Percentiles rank a stretch among this genome's conserved stretches.
Conservation (phyloP, 2,888 invertebrate species). For the Tiliacea aurago region DNA sequence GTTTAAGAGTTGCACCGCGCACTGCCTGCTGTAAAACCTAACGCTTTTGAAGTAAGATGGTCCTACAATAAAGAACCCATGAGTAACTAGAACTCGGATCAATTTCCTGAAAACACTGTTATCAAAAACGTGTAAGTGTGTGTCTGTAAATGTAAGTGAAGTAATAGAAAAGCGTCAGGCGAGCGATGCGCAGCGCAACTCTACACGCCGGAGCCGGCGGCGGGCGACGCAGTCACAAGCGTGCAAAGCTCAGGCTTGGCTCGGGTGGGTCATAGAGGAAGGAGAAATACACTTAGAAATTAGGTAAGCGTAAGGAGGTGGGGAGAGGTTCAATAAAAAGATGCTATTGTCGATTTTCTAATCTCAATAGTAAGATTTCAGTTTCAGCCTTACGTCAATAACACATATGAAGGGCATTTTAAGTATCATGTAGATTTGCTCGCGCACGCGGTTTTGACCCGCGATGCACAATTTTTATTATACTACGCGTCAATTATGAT, state of each 20-base stretch:
- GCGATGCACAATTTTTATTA: too few relatives aligned
- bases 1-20: constrained; percentile 60
- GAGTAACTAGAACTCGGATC: not conserved
- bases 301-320: constrained; percentile 7
- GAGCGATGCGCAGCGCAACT: constrained; percentile 64
- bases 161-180: constrained; percentile 59
- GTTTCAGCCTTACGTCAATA: too few relatives aligned
- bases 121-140: constrained; percentile 22
- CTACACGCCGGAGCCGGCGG: constrained; percentile 73
- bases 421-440: not conserved
- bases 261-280: constrained; percentile 51
- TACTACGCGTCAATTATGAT: too few relatives aligned
- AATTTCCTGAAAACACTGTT: constrained; percentile 29
- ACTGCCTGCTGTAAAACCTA: constrained; percentile 29
- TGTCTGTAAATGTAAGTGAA: constrained; percentile 46
- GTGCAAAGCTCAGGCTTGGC: constrained; percentile 74
- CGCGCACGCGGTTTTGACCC: not conserved
- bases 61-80: not conserved
- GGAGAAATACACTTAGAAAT: constrained; percentile 7
- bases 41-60: constrained; percentile 5
- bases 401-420: not conserved
- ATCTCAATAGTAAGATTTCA: too few relatives aligned
- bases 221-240: constrained; percentile 44
- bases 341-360: too few relatives aligned
- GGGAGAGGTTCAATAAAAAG: not conserved